These are phyloP conservation scores for Salticus scenicus DNA, from an alignment of 2,888 invertebrate species.

Conservation along the genomic window DNA sequence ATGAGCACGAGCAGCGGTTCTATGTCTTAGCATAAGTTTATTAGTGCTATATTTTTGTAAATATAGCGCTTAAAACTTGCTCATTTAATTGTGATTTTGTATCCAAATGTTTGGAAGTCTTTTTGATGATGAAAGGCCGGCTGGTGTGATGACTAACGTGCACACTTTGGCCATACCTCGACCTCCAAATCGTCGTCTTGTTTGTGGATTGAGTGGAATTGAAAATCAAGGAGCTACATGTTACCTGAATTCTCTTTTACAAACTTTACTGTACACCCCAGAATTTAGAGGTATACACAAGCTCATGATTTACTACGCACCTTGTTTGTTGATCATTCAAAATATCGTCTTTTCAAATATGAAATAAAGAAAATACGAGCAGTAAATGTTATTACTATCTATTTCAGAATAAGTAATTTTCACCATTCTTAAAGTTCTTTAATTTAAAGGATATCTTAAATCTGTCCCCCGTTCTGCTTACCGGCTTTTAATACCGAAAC, in stretches of 20 bases:
- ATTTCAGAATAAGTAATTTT: too few relatives aligned
- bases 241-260: constrained; percentile 76
- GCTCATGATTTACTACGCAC: too few relatives aligned
- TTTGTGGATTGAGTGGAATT: constrained; percentile 74
- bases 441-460: too few relatives aligned
- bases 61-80: constrained; percentile 52
- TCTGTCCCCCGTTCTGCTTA: too few relatives aligned
- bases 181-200: constrained; percentile 64
- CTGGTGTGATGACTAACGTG: constrained; percentile 65
- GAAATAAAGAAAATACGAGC: too few relatives aligned
- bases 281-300: constrained; percentile 76
- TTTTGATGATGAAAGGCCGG: constrained; percentile 69
- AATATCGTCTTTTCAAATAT: too few relatives aligned
- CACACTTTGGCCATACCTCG: constrained; percentile 44
- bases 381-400: too few relatives aligned
- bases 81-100: constrained; percentile 35
- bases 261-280: constrained; percentile 76
- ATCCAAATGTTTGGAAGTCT: constrained; percentile 69
- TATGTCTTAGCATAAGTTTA: constrained; percentile 47
- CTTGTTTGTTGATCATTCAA: too few relatives aligned
- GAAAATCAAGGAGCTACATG: constrained; percentile 77
- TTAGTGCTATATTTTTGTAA: constrained; percentile 49
- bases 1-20: constrained; percentile 6
- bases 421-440: too few relatives aligned
- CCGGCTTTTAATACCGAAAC: too few relatives aligned